Conservation (phyloP, 2,888 invertebrate genomes). For the Macrosoma leucophasiata region DNA sequence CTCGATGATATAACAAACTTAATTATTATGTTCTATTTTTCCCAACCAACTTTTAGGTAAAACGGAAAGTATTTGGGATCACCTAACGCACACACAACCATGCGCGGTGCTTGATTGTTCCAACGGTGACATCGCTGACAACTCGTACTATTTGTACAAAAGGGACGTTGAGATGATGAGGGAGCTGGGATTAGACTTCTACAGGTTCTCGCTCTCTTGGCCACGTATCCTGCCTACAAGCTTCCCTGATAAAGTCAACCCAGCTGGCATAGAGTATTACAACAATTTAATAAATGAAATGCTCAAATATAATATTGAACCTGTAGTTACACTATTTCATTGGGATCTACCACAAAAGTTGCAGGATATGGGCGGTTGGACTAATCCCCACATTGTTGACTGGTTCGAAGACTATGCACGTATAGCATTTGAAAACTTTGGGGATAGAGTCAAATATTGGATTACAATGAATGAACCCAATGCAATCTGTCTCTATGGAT, state of each 20-base stretch:
- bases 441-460: conserved; percentile 68
- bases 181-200: conserved; percentile 62
- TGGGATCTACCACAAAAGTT: conserved; percentile 70
- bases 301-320: conserved; percentile 73
- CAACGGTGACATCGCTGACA: conserved; percentile 74
- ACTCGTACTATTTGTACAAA: conserved; percentile 75
- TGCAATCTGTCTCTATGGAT: conserved; percentile 49
- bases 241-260: conserved; percentile 69
- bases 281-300: conserved; percentile 73
- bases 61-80: conserved; percentile 79
- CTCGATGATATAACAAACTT: neutral
- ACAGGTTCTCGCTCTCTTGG: conserved; percentile 79
- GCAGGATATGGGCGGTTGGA: conserved; percentile 71
- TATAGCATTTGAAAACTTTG: conserved; percentile 50
- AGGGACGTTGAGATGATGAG: conserved; percentile 67
- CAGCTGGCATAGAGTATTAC: conserved; percentile 48
- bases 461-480: conserved; percentile 75
- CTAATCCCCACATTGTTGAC: conserved; percentile 53
- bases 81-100: conserved; percentile 58
- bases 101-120: conserved; percentile 66
- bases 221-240: conserved; percentile 77
- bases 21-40: neutral
- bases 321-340: conserved; percentile 73
- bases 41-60: conserved; percentile 49
- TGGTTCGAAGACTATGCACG: conserved; percentile 65